Percentiles rank a stretch among this genome's conserved stretches.
Conservation (phyloP, 1,140 invertebrate genomes). For the Drosophila nannoptera region DNA sequence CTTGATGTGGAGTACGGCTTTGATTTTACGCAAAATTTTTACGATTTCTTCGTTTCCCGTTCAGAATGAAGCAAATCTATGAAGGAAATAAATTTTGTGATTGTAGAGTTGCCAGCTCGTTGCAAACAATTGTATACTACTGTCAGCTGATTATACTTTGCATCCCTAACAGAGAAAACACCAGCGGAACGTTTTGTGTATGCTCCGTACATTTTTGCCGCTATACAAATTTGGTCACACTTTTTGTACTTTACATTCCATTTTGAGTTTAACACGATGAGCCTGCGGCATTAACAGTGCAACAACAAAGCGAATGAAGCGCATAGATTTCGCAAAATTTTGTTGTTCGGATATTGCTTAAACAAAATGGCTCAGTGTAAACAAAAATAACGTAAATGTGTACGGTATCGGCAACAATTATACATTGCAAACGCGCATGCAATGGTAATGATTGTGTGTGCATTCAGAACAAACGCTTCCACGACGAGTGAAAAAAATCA, state of each 20-base stretch:
- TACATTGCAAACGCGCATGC: constrained; percentile 21
- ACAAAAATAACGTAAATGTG: constrained; percentile 32
- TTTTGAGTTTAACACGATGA: constrained; percentile 30
- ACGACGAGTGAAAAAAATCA: constrained; percentile 62
- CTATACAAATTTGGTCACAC: background rate
- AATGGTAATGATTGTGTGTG: constrained; percentile 22
- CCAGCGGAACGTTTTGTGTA: background rate
- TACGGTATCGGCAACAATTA: background rate
- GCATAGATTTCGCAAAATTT: constrained; percentile 47
- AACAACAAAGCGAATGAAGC: constrained; percentile 41
- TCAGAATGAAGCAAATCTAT: constrained; percentile 18
- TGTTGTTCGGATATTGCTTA: constrained; percentile 32
- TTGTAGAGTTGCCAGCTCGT: constrained; percentile 23
- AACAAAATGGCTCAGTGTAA: constrained; percentile 30
- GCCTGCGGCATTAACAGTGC: constrained; percentile 32
- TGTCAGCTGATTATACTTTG: background rate
- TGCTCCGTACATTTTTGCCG: background rate
- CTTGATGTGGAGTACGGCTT: constrained; percentile 57
- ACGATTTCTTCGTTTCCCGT: constrained; percentile 35
- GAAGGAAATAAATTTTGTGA: constrained; percentile 6
- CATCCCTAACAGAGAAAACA: background rate
- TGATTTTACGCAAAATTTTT: constrained; percentile 77
- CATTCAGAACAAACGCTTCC: constrained; percentile 17
- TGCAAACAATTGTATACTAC: constrained; percentile 1
- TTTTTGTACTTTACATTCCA: constrained; percentile 13